Evolutionary conservation across 2,888 invertebrate species (phyloP), one percentile per base, ranked within the genome.

Genomic region (Odontomyia ornata): DNA sequence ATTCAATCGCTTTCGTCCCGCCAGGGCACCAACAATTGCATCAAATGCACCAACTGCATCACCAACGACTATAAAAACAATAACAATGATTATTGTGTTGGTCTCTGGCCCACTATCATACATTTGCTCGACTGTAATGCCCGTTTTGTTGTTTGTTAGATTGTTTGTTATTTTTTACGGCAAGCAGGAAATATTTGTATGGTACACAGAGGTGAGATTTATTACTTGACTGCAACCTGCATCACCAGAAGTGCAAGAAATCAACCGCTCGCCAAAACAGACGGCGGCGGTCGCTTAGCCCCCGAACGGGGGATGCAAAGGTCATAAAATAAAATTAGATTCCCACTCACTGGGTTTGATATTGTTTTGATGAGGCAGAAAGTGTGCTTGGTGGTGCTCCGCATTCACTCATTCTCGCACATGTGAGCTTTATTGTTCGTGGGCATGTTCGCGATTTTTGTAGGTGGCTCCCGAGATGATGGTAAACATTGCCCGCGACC

Each of bases 241-340:
- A 69, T 69, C 69, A 69, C 69, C 69, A 69, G 69, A 69, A 69
- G 69, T 30, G 25, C 47, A 47, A 69, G 69, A 47, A 69, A 69
- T 69, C 69, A 23, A 25, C 46, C 15, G 46, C 11, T 23, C 9
- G 69, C 69, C 47, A 69, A 69, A 69, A 69, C 65, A 65, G 65
- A 65, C 30, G 65, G 28, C 5, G 46, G 69, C 69, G 46, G 2
- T 46, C 36, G 23, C 13, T 18, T 69, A 13, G 25, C n/a, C 25
- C 23, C 25, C 15, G 25, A 60, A 60, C 15, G 21, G 60, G 30
- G 47, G 25, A 13, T 13, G 30, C 47, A 69, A 25, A 47, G 69
- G 69, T 69, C 69, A 69, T 69, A 69, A 69, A 69, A 69, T 47
- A 69, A 69, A 46, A 69, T 69, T 46, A 46, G 47, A 69, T 69